These are phyloP conservation scores for Muscicapa comitata DNA, from an alignment of 2,797 vertebrate genomes.

Conservation along the genomic window DNA sequence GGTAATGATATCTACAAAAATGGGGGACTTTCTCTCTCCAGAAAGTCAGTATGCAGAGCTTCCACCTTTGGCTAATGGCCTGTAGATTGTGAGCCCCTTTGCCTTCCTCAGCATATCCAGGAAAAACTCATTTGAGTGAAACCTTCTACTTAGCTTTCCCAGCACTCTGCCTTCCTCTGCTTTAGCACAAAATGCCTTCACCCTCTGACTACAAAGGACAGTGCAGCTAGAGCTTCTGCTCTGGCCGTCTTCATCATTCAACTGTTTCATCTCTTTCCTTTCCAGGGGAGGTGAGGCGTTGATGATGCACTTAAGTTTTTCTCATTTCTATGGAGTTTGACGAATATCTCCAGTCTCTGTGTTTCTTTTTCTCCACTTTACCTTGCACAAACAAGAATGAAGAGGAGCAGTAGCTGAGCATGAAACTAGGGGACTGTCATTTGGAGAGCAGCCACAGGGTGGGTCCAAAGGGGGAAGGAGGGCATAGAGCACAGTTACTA, in stretches of 20 bases:
- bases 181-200: background rate
- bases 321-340: background rate
- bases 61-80: background rate
- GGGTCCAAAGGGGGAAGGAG: background rate
- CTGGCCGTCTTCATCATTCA: background rate
- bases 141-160: background rate
- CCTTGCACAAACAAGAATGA: background rate
- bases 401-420: background rate
- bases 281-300: rapidly evolving
- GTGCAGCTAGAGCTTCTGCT: background rate
- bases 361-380: background rate
- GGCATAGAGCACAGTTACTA: background rate
- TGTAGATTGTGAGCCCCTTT: background rate
- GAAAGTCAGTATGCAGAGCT: background rate
- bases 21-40: background rate
- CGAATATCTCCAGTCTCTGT: background rate
- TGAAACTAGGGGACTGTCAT: background rate
- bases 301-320: background rate
- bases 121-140: background rate
- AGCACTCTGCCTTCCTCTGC: background rate
- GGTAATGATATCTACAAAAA: background rate
- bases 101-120: background rate
- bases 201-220: background rate
- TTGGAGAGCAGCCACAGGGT: background rate
- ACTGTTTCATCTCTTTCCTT: background rate